These are phyloP conservation scores for Hoplias malabaricus DNA, from an alignment of 2,113 vertebrate genomes.

Conservation along the genomic window DNA sequence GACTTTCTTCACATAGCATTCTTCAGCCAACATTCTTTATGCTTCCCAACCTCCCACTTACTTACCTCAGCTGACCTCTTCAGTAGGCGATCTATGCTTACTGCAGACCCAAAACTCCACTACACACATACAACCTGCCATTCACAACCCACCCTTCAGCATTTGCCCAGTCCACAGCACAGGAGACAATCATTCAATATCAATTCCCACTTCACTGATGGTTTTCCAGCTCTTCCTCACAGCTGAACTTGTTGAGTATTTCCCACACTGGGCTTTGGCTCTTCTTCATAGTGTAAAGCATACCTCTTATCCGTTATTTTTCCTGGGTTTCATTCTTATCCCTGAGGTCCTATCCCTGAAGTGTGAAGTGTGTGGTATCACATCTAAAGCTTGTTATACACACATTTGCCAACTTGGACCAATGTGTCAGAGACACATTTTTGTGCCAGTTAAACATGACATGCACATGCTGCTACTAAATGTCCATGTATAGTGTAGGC, in stretches of 20 bases:
- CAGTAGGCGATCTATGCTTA: conserved; percentile 15
- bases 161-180: neutral
- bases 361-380: too few species aligned
- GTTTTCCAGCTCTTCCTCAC: neutral
- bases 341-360: too few species aligned
- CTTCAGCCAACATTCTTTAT: conserved; percentile 1
- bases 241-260: neutral
- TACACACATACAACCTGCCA: neutral
- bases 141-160: conserved; percentile 14
- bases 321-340: too few species aligned
- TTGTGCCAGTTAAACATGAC: too few species aligned
- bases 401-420: too few species aligned
- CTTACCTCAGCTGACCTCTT: neutral
- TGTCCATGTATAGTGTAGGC: too few species aligned
- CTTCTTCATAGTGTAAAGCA: too few species aligned
- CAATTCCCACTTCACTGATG: conserved; percentile 2
- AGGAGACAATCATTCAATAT: conserved; percentile 1
- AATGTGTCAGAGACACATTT: too few species aligned
- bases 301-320: too few species aligned
- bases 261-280: too few species aligned
- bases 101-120: conserved; percentile 5
- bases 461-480: too few species aligned
- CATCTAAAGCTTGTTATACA: too few species aligned
- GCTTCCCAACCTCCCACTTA: conserved; percentile 16
- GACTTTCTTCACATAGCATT: neutral